Evolutionary conservation across 2,888 invertebrate genomes (phyloP).

Genomic region (Synergus japonicus): DNA sequence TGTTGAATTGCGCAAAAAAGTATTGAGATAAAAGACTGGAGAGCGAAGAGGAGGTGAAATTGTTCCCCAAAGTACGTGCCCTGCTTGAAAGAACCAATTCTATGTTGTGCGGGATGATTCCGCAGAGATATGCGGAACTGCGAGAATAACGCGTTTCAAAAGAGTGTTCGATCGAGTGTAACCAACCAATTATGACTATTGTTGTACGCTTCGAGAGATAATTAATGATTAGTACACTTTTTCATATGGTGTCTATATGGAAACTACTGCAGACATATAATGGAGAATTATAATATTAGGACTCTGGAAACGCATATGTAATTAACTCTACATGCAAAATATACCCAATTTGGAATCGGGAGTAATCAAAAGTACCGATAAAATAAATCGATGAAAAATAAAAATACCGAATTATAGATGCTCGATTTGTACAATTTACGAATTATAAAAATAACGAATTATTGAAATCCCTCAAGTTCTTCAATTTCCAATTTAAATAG

Average conservation of each 20-base stretch:
- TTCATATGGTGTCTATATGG: neutral
- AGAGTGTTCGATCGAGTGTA: neutral
- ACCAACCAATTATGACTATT: neutral
- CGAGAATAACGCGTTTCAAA: neutral
- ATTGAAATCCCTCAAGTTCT: too few species aligned
- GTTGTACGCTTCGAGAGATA: neutral
- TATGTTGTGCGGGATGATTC: slow-evolving; percentile 7
- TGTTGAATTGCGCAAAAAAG: neutral
- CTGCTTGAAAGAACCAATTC: slow-evolving; percentile 7
- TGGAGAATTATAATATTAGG: too few species aligned
- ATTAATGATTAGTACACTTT: neutral
- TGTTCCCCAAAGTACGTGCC: slow-evolving; percentile 29
- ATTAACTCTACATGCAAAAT: too few species aligned
- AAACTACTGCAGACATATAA: neutral
- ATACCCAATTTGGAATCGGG: too few species aligned
- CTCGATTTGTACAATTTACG: too few species aligned
- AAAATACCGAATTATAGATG: too few species aligned
- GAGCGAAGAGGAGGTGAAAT: neutral
- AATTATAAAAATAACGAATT: too few species aligned
- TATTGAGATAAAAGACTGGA: neutral
- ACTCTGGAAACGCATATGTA: too few species aligned
- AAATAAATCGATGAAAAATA: too few species aligned
- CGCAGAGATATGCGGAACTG: neutral
- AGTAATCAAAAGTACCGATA: too few species aligned
- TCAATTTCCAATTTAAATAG: too few species aligned